Percentiles rank a stretch among this genome's conserved stretches.
Conservation (phyloP, 2,888 invertebrate species). For the Epistrophe eligans region DNA sequence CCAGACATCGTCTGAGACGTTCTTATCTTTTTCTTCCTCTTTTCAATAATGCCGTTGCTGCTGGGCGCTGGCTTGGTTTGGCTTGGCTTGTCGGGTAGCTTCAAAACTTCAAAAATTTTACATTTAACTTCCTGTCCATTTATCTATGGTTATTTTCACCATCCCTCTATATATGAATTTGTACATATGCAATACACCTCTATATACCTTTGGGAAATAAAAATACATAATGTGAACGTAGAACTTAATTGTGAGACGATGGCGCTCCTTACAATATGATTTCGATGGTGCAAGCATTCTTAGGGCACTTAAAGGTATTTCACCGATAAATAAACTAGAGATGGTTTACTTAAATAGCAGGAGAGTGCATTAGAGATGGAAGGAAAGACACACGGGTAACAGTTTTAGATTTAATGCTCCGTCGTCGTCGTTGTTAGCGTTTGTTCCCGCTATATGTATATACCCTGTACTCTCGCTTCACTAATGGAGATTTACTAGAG, state of each 20-base stretch:
- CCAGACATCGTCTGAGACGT: slow-evolving; percentile 54
- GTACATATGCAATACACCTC: neutral
- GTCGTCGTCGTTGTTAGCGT: neutral
- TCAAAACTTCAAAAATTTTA: slow-evolving; percentile 70
- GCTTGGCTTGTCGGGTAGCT: slow-evolving; percentile 29
- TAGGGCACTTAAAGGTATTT: slow-evolving; percentile 63
- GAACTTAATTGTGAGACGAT: slow-evolving; percentile 55
- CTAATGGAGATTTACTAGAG: slow-evolving; percentile 74
- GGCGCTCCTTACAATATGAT: slow-evolving; percentile 52
- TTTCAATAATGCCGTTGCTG: slow-evolving; percentile 12
- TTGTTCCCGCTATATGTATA: neutral
- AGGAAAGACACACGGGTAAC: neutral
- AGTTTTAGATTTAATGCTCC: slow-evolving; percentile 18
- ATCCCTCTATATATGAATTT: neutral
- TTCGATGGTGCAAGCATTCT: slow-evolving; percentile 40
- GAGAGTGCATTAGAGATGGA: slow-evolving; percentile 12
- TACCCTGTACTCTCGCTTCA: slow-evolving; percentile 32
- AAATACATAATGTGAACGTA: neutral
- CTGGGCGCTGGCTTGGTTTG: too few species aligned
- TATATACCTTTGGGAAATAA: slow-evolving; percentile 8
- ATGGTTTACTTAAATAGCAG: slow-evolving; percentile 30
- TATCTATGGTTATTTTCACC: slow-evolving; percentile 51
- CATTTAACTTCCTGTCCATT: slow-evolving; percentile 68
- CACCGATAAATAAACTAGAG: slow-evolving; percentile 33
- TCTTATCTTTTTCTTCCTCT: slow-evolving; percentile 50